A percentile compares a stretch with the other conserved stretches of the same genome.
Evolutionary conservation across 2,888 invertebrate genomes (phyloP).

Genomic region (Acholoe squamosa): DNA sequence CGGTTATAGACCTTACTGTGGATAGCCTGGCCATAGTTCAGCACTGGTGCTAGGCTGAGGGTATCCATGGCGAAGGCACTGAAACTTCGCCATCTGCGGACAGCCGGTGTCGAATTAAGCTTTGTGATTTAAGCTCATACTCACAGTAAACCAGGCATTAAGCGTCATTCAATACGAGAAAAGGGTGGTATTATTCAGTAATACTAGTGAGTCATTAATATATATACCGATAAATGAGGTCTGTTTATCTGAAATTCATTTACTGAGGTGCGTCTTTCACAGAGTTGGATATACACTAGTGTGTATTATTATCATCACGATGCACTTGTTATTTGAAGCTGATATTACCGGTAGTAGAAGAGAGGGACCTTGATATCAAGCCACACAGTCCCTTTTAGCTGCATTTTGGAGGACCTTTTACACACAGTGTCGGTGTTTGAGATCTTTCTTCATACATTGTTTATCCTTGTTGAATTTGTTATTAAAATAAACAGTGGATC

Average conservation of each 20-base stretch:
- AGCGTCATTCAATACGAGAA: too few species aligned
- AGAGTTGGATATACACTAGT: background rate
- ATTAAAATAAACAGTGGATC: slow-evolving; percentile 57
- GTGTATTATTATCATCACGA: slow-evolving; percentile 26
- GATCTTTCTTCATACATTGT: slow-evolving; percentile 45
- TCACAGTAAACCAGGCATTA: background rate
- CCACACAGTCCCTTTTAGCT: background rate
- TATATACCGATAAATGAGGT: background rate
- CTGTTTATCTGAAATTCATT: background rate
- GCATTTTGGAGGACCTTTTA: slow-evolving; percentile 50
- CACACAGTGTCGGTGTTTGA: slow-evolving; percentile 50
- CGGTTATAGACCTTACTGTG: background rate
- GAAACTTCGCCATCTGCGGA: background rate
- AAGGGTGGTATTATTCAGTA: too few species aligned
- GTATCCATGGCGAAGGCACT: too few species aligned
- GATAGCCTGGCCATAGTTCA: background rate
- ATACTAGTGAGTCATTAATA: background rate
- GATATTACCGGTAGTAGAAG: background rate
- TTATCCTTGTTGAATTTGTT: slow-evolving; percentile 59
- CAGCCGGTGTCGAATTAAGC: background rate
- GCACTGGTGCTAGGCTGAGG: too few species aligned
- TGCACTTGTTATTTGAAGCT: slow-evolving; percentile 45
- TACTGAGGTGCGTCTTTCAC: slow-evolving; percentile 44
- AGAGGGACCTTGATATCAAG: slow-evolving; percentile 26
- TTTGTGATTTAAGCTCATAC: background rate